Percentiles rank a stretch among this genome's conserved stretches.
Conservation (phyloP, 2,797 vertebrate species). For the Hypotaenidia okinawae region DNA sequence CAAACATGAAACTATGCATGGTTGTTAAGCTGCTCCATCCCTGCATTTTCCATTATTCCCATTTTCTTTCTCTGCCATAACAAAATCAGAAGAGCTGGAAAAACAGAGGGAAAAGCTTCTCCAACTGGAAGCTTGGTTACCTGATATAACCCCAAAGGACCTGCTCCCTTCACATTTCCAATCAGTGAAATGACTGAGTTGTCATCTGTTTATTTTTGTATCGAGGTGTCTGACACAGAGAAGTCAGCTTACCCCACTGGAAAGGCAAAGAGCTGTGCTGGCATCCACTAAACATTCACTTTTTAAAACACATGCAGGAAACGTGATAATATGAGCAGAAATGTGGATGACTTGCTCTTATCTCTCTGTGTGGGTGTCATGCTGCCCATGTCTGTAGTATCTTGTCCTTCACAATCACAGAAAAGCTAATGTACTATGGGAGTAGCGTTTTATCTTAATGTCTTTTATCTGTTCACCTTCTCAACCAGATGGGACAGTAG, state of each 20-base stretch:
- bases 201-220: constrained; percentile 56
- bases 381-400: neutral
- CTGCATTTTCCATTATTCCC: neutral
- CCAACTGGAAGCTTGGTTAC: constrained; percentile 6
- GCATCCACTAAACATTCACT: neutral
- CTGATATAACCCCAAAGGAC: constrained; percentile 51
- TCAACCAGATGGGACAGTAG: neutral
- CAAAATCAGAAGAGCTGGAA: neutral
- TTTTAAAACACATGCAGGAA: neutral
- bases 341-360: neutral
- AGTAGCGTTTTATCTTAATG: neutral
- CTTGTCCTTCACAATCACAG: neutral
- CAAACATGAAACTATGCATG: neutral
- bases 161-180: constrained; percentile 32
- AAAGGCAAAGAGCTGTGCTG: neutral
- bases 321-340: neutral
- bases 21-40: neutral
- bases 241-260: neutral
- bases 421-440: neutral
- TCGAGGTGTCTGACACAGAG: neutral
- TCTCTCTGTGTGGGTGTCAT: neutral
- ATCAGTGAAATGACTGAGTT: constrained; percentile 17
- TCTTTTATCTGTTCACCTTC: neutral
- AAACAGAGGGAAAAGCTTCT: neutral
- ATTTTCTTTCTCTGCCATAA: neutral